phyloP scores from a whole-genome alignment of 1,140 invertebrate species.

The Tetragnatha versicolor region DNA sequence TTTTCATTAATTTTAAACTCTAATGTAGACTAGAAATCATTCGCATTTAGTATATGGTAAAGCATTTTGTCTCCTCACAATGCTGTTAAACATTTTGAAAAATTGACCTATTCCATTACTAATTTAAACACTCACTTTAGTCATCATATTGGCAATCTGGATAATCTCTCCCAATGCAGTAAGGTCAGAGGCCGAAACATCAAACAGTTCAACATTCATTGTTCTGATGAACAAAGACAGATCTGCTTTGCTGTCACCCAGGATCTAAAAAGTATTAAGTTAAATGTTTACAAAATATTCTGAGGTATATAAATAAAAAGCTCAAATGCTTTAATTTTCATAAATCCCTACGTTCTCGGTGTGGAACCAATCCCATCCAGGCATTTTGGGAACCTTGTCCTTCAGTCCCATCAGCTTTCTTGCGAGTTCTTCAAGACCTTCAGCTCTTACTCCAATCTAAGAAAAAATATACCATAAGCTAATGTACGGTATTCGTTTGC shows the following conservation, averaged over 20 bases:
- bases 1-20: background rate
- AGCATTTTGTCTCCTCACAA: too few species aligned
- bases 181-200: slow-evolving; percentile 21
- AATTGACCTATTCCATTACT: background rate
- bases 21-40: background rate
- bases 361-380: background rate
- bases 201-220: slow-evolving; percentile 22
- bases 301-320: background rate
- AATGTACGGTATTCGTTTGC: too few species aligned
- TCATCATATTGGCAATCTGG: slow-evolving; percentile 17
- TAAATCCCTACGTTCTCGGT: slow-evolving; percentile 10
- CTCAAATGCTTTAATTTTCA: background rate
- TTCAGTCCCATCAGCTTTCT: background rate
- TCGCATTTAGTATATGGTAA: too few species aligned
- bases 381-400: background rate
- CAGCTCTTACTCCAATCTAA: slow-evolving; percentile 76
- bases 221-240: slow-evolving; percentile 7
- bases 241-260: background rate
- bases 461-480: background rate
- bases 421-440: slow-evolving; percentile 76
- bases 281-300: background rate
- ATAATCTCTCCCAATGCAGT: slow-evolving; percentile 21
- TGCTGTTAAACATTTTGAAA: background rate
- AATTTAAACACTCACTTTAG: background rate
- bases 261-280: background rate